Percentiles rank a stretch among this genome's conserved stretches.
These are phyloP conservation scores for Dipodomys stephensi DNA, from an alignment of 2,113 vertebrate genomes.

Conservation along the genomic window DNA sequence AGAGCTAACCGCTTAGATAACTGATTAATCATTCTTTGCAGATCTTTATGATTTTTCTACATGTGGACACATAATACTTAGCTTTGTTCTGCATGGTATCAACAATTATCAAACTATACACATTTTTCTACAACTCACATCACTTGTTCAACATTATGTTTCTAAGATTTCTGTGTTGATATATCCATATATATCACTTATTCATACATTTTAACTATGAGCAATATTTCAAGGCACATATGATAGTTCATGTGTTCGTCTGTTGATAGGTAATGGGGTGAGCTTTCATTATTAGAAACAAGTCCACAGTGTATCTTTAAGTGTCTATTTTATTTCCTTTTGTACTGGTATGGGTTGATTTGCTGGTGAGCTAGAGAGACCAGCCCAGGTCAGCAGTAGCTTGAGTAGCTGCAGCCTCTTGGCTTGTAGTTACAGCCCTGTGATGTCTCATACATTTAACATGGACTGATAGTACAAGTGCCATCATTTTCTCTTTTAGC, in stretches of 20 bases:
- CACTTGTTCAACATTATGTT: background rate
- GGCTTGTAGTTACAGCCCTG: background rate
- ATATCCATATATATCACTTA: background rate
- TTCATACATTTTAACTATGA: conserved; percentile 6
- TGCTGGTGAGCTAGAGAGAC: background rate
- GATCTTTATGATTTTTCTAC: conserved; percentile 27
- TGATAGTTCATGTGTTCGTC: background rate
- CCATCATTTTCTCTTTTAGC: background rate
- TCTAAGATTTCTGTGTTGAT: conserved; percentile 36
- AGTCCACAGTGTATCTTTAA: background rate
- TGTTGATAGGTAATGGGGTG: background rate
- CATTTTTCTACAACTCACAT: background rate
- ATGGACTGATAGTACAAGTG: background rate
- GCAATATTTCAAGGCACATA: background rate
- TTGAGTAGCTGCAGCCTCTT: background rate
- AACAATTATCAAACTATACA: background rate
- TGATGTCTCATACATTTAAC: background rate
- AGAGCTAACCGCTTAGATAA: background rate
- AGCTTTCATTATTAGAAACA: conserved; percentile 18
- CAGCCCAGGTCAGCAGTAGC: background rate
- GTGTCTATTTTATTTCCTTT: background rate
- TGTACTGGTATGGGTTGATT: background rate
- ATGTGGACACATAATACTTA: background rate
- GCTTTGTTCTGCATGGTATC: background rate
- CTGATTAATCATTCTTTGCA: background rate